These are phyloP conservation scores for Ovibos moschatus DNA, from an alignment of 2,113 vertebrate species.

Conservation along the genomic window DNA sequence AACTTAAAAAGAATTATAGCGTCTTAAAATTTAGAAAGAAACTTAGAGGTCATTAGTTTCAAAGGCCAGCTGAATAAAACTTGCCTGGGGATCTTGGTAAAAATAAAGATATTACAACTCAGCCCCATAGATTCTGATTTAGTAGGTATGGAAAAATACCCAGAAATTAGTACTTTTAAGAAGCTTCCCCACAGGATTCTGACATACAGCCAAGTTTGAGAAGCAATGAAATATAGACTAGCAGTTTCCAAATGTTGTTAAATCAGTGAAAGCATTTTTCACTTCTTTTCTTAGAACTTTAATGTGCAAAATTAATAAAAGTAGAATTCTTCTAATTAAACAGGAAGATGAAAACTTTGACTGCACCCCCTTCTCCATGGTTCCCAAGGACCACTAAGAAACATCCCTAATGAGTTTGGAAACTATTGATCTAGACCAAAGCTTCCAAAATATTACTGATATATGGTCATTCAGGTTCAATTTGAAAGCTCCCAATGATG, in stretches of 20 bases:
- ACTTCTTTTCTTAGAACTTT: background rate
- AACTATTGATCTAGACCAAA: background rate
- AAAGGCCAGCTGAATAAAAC: constrained; percentile 44
- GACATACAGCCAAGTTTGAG: constrained; percentile 19
- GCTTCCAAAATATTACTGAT: background rate
- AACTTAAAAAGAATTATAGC: constrained; percentile 52
- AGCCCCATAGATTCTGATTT: constrained; percentile 16
- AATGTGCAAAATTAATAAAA: background rate
- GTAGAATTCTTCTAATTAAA: background rate
- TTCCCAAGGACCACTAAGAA: background rate
- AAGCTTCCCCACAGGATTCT: constrained; percentile 7
- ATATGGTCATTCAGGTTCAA: background rate
- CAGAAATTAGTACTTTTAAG: constrained; percentile 61
- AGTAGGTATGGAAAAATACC: constrained; percentile 57
- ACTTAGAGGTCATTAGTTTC: constrained; percentile 32
- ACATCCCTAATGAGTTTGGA: background rate
- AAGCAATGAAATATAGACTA: constrained; percentile 45
- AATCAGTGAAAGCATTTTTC: background rate
- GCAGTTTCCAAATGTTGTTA: constrained; percentile 33
- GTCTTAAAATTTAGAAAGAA: constrained; percentile 32
- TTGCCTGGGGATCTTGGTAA: constrained; percentile 23
- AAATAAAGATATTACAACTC: constrained; percentile 46
- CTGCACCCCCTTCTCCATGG: rapidly evolving
- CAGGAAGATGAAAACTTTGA: background rate
- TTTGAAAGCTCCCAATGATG: background rate